Base-by-base conservation (phyloP, 2,888 invertebrate species). In the Drosophila algonquin region DNA sequence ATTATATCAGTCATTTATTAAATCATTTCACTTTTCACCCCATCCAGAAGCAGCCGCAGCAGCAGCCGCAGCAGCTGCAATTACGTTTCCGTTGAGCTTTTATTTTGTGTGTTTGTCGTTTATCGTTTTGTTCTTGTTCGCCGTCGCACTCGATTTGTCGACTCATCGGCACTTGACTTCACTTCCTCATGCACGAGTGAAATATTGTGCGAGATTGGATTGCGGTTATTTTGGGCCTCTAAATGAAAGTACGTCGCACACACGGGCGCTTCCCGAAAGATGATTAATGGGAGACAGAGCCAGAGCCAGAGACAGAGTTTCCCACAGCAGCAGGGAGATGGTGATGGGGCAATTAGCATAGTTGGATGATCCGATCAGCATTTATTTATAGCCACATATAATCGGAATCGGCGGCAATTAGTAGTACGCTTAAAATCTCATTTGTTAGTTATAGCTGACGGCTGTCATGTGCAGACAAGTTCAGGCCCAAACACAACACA, bases 381-480 rank as follows among this genome's bases (percentile, higher is more conserved):
- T 48, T 71, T 84, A 84, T 84, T 84, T 81, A 70, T 77, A 77
- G 86, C 70, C 24, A 70, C 58, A 27, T 53, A 72, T 54, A 71
- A 76, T 60, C 64, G 18, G 8, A 30, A 76, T 60, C 64, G n/a
- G 8, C 7, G 47, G 68, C 51, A 62, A 76, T 76, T 58, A 72
- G 72, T 57, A 45, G 47, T 32, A 53, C 67, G 56, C 76, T 83
- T 87, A 86, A 87, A 86, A 71, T 64, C 56, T 68, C 70, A 89
- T 83, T 83, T 87, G 76, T 89, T 73, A 75, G 35, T 45, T 54
- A 47, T 53, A 56, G 64, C 72, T 68, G 56, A 55, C 59, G 51
- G 58, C 68, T 65, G 65, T 74, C 71, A 77, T 67, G 63, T 87
- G 87, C 68, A 60, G 87, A 89, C 85, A 89, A 71, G 73, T 79